Base-by-base conservation (phyloP, 2,113 vertebrate species). In the Poecilia latipinna region DNA sequence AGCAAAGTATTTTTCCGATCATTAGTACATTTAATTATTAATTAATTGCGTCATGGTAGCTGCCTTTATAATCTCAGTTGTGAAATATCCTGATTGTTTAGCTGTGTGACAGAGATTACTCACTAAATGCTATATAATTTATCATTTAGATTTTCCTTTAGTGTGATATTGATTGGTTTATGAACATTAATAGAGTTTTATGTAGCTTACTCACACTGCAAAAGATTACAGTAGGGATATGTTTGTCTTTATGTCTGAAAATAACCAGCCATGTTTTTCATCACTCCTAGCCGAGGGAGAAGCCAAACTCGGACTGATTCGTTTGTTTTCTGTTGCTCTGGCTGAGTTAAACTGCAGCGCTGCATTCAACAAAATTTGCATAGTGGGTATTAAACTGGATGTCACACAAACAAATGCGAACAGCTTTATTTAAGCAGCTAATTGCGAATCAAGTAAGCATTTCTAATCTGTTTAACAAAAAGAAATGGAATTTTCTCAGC, bases 401-500 rank as follows among this genome's bases (percentile, higher is more conserved):
- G 81, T 80, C 73, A 68, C 88, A 90, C 89, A 92, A 86, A 88
- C 90, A 87, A 83, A 71, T 19, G 32, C 84, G 75, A 68, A 79
- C 81, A 83, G 85, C 87, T 92, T 92, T 92, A 92, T 91, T 93
- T 90, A 89, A 91, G 81, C 85, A 84, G 88, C 82, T 93, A 93
- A 93, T 93, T 90, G 86, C 82, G 89, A 94, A 91, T 80, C 79
- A 73, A 91, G 88, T 91, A 90, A 93, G 87, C 90, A 92, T 91
- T 88, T 89, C 89, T 94, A 94, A 94, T 92, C 92, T 91, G 90
- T 91, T 92, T 84, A 88, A 90, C 78, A 78, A 74, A 88, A 86
- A 82, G 61, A 86, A 88, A 88, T 65, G 66, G 42, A 77, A 81
- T 89, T 88, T 89, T 87, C 79, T 80, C 84, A 77, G 28, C 82